These are phyloP conservation scores for Cephus pulcher DNA, from an alignment of 2,888 invertebrate species.

Conservation along the genomic window DNA sequence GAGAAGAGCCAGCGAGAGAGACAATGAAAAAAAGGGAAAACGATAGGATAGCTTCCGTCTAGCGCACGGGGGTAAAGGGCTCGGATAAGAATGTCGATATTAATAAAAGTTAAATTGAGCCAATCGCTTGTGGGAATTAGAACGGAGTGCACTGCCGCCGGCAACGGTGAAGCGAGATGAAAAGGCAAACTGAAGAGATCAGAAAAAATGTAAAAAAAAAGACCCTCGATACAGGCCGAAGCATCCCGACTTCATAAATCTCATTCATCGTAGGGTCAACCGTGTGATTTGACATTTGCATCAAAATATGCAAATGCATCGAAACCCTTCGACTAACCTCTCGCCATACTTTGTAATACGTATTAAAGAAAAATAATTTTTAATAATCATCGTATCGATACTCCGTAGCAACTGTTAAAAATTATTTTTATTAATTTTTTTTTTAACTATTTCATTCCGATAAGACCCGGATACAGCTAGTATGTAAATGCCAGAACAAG, in stretches of 20 bases:
- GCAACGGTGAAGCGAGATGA: slow-evolving; percentile 14
- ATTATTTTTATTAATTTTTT: not conserved
- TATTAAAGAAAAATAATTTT: not conserved
- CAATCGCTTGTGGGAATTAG: slow-evolving; percentile 56
- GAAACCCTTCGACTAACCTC: not conserved
- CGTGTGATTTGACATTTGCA: not conserved
- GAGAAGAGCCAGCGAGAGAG: slow-evolving; percentile 22
- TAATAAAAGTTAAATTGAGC: slow-evolving; percentile 61
- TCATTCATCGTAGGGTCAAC: not conserved
- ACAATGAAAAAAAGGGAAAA: not conserved
- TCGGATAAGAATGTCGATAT: slow-evolving; percentile 56
- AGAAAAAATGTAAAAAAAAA: slow-evolving; percentile 14
- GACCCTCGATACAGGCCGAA: not conserved
- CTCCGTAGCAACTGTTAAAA: no score
- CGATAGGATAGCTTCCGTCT: slow-evolving; percentile 29
- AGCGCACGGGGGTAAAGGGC: slow-evolving; percentile 29
- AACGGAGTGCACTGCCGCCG: slow-evolving; percentile 32
- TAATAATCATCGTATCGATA: no score
- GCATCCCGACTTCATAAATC: not conserved
- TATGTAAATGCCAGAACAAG: not conserved
- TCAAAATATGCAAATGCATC: not conserved
- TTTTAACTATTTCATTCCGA: not conserved
- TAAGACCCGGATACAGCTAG: not conserved
- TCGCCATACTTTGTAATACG: not conserved
- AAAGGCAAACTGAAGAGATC: slow-evolving; percentile 28